These are phyloP conservation scores for Zoanthus sansibaricus DNA, from an alignment of 92 coral and sea anemone species.

Conservation along the genomic window DNA sequence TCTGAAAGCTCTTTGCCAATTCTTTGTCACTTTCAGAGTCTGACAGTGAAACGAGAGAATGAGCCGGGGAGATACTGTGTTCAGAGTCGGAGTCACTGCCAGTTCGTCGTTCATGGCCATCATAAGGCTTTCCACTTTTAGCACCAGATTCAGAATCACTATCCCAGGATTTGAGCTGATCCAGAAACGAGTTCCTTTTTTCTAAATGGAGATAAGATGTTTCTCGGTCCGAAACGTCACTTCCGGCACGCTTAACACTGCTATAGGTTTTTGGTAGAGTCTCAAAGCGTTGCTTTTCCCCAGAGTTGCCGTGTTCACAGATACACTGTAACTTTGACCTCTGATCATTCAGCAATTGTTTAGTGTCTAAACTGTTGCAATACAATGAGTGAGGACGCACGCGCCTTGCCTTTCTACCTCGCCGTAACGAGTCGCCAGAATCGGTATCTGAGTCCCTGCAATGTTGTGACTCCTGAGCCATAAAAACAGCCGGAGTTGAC, in stretches of 20 bases:
- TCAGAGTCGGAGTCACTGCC: conserved; percentile 77
- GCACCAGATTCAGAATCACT: conserved; percentile 40
- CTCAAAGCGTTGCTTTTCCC: conserved; percentile 29
- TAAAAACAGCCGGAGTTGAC: conserved; percentile 95
- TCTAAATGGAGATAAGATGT: conserved; percentile 85
- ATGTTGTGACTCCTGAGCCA: conserved; percentile 71
- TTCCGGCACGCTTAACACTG: conserved; percentile 27
- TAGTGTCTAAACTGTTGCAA: conserved; percentile 58
- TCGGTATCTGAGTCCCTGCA: conserved; percentile 77
- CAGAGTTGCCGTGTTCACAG: conserved; percentile 73
- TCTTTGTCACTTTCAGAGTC: conserved; percentile 89
- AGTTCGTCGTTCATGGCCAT: conserved; percentile 62
- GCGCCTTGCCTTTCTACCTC: conserved; percentile 71
- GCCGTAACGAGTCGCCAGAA: conserved; percentile 66
- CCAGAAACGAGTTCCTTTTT: conserved; percentile 65
- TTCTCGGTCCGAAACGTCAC: conserved; percentile 48
- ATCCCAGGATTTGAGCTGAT: conserved; percentile 75
- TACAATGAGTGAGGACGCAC: conserved; percentile 75
- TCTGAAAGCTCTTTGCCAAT: conserved; percentile 70
- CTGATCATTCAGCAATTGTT: conserved; percentile 67
- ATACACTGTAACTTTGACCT: conserved; percentile 76
- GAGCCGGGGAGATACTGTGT: conserved; percentile 87
- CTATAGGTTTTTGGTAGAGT: background rate
- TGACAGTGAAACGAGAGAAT: conserved; percentile 84
- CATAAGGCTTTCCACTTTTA: conserved; percentile 69